A percentile compares a stretch with the other conserved stretches of the same genome.
These are phyloP conservation scores for Nephrotoma guestfalica DNA, from an alignment of 2,888 invertebrate genomes.

Conservation along the genomic window DNA sequence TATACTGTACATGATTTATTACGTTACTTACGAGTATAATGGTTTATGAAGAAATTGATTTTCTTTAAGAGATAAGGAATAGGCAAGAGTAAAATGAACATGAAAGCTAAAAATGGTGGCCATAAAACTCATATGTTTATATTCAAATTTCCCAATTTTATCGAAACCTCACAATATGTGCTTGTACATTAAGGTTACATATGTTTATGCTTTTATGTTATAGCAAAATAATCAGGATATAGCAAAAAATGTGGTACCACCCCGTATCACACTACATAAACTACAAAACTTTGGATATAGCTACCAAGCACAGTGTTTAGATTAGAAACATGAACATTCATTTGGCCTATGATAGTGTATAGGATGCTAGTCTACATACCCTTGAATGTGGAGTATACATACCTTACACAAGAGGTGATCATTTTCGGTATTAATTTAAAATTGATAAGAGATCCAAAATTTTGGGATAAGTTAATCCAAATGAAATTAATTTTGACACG, in stretches of 20 bases:
- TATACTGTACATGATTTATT: background rate
- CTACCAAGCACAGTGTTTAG: background rate
- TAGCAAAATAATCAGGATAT: background rate
- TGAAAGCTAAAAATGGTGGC: background rate
- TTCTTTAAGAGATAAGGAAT: background rate
- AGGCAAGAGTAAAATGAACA: background rate
- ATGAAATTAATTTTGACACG: background rate
- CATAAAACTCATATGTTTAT: background rate
- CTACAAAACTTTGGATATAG: background rate
- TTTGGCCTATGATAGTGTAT: background rate
- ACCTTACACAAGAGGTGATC: background rate
- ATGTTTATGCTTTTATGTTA: no score
- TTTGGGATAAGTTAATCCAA: background rate
- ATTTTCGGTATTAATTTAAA: background rate
- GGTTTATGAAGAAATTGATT: background rate
- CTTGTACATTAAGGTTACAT: background rate
- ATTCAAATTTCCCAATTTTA: background rate
- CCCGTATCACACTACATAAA: background rate
- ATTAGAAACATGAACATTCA: background rate
- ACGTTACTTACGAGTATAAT: background rate
- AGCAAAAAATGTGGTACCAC: background rate
- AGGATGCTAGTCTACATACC: no score
- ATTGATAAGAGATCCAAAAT: background rate
- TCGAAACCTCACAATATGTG: background rate
- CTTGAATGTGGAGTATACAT: background rate